phyloP scores from a whole-genome alignment of 1,140 invertebrate genomes.

The Aphaenogaster floridana region DNA sequence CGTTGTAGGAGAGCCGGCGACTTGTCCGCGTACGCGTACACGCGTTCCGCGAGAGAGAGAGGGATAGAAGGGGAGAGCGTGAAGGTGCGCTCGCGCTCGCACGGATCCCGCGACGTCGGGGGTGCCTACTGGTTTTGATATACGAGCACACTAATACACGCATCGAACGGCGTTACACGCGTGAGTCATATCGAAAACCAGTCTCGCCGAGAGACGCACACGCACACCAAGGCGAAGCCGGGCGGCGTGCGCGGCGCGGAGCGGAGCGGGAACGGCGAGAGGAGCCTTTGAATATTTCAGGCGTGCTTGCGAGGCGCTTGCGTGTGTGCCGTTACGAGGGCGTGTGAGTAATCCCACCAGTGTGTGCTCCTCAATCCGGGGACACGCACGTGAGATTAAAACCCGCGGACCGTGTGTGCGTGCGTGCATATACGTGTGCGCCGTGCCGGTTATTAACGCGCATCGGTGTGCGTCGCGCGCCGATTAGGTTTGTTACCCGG shows the following conservation, averaged over 20 bases:
- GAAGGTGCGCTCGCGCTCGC: slow-evolving; percentile 4
- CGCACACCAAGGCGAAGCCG: slow-evolving; percentile 31
- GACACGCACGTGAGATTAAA: slow-evolving; percentile 63
- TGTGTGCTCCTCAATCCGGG: slow-evolving; percentile 44
- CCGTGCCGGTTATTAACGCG: slow-evolving; percentile 39
- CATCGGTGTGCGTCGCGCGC: background rate
- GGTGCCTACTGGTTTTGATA: slow-evolving; percentile 87
- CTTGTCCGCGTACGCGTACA: slow-evolving; percentile 60
- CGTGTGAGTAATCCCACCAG: slow-evolving; percentile 56
- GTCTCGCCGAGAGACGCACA: slow-evolving; percentile 74
- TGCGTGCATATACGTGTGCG: background rate
- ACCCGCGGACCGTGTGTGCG: background rate
- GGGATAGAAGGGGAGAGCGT: background rate
- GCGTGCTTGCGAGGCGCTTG: slow-evolving; percentile 45
- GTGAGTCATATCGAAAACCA: slow-evolving; percentile 84
- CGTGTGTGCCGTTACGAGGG: slow-evolving; percentile 42
- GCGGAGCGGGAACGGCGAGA: slow-evolving; percentile 41
- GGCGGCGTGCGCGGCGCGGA: slow-evolving; percentile 26
- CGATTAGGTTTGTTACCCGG: slow-evolving; percentile 33
- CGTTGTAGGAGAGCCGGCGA: slow-evolving; percentile 62
- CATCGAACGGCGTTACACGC: slow-evolving; percentile 81
- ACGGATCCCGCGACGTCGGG: slow-evolving; percentile 82
- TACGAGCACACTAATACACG: slow-evolving; percentile 84
- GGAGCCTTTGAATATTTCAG: slow-evolving; percentile 77
- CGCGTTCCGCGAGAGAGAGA: slow-evolving; percentile 25